phyloP scores from a whole-genome alignment of 1,140 invertebrate genomes.

The Rhynchophorus ferrugineus region DNA sequence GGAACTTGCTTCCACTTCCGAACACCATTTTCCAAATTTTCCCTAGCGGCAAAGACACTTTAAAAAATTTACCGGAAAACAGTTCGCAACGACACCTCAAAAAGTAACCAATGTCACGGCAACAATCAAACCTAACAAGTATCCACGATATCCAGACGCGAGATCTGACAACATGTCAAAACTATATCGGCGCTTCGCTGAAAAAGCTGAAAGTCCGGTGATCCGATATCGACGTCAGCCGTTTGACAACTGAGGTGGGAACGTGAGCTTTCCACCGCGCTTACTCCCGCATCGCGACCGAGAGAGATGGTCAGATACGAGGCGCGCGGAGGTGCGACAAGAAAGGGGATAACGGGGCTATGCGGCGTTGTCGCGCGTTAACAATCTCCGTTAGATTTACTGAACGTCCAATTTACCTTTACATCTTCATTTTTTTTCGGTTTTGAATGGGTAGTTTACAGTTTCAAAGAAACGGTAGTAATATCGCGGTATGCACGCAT shows the following conservation, averaged over 20 bases:
- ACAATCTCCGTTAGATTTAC: no score
- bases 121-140: not conserved
- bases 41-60: not conserved
- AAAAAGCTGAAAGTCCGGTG: not conserved
- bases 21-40: conserved; percentile 51
- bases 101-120: not conserved
- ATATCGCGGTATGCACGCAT: no score
- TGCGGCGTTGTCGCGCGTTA: not conserved
- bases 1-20: conserved; percentile 54
- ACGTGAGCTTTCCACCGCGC: conserved; percentile 19
- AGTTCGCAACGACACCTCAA: no score
- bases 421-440: no score
- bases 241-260: conserved; percentile 27
- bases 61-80: not conserved
- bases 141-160: not conserved
- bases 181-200: not conserved
- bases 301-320: conserved; percentile 13
- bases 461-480: no score
- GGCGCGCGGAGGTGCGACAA: conserved; percentile 6
- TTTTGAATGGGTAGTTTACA: no score
- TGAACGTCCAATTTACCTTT: no score
- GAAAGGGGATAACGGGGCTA: not conserved
- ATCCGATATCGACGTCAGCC: conserved; percentile 16
- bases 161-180: conserved; percentile 13
- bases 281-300: conserved; percentile 22